Evolutionary conservation across 2,113 vertebrate species (phyloP), one percentile per base, ranked within the genome.

Genomic region (Etia nguti): DNA sequence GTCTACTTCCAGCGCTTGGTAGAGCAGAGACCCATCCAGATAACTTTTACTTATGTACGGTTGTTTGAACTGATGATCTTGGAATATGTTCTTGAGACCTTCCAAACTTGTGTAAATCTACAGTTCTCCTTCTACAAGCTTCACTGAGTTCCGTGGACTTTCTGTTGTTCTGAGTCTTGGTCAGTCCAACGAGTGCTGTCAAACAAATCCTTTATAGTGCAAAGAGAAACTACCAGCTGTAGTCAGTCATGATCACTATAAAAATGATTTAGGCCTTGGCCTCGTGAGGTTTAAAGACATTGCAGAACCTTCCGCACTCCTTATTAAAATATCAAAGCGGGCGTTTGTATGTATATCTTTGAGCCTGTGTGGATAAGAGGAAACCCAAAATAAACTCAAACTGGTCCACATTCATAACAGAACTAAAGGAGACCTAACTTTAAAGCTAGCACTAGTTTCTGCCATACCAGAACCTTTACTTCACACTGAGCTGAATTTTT

Each of bases 331-430:
- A 34, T n/a, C 11, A 62, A 62, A 62, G 57, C 0, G 0, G 57
- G 26, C 1, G 29, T 20, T 62, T 60, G 59, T 2, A 6, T 20
- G 3, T 20, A 0, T 34, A 34, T 10, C 10, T 60, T 2, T 0
- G 59, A 0, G 29, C 20, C 2, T 60, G 29, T 62, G 9, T 62
- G 9, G 9, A 11, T 62, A 3, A 38, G 31, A 65, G 31, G 10
- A n/a, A 38, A n/a, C 31, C 9, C 60, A 16, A 4, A 0, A 36
- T 7, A 36, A 18, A 20, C 31, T n/a, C 4, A 36, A 18, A 20
- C 31, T n/a, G n/a, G 9, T 60, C 57, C 18, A 62, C 59, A 62
- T 36, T 36, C n/a, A 2, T 62, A 62, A 20, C 29, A 62, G 59
- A 62, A 62, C 29, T 36, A 29, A 62, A 29, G 59, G 59, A 0